Evolutionary conservation across 2,888 invertebrate species (phyloP).

Genomic region (Icerya purchasi): DNA sequence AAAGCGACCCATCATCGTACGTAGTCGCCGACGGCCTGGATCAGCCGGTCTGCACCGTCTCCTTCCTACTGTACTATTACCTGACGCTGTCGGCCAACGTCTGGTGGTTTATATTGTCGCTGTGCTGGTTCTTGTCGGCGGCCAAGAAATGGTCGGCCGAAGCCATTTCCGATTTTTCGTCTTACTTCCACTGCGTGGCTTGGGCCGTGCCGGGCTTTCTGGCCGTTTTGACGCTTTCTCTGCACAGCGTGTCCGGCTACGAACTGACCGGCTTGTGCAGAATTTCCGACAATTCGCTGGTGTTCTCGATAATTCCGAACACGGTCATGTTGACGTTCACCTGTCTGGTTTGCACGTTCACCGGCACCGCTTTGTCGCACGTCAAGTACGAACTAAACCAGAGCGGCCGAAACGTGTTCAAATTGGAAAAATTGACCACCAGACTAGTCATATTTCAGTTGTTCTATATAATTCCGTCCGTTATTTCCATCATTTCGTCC

Average conservation of each 20-base stretch:
- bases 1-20: constrained; percentile 27
- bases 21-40: constrained; percentile 31
- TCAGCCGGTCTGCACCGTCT: constrained; percentile 42
- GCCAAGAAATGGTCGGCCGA: constrained; percentile 86
- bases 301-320: constrained; percentile 25
- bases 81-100: constrained; percentile 56
- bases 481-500: background rate
- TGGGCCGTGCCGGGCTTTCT: constrained; percentile 76
- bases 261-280: constrained; percentile 66
- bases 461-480: background rate
- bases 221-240: constrained; percentile 58
- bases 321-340: background rate
- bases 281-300: constrained; percentile 37
- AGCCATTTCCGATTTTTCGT: constrained; percentile 64
- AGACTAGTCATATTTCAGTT: background rate
- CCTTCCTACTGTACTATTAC: constrained; percentile 54
- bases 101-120: constrained; percentile 73
- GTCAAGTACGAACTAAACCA: background rate
- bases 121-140: constrained; percentile 76
- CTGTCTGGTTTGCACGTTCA: background rate
- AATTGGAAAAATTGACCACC: background rate
- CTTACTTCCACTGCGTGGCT: constrained; percentile 63
- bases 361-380: background rate
- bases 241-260: constrained; percentile 53
- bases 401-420: background rate